A percentile compares a stretch with the other conserved stretches of the same genome.
Evolutionary conservation across 2,113 vertebrate species (phyloP).

Genomic region (Lanius ludovicianus): DNA sequence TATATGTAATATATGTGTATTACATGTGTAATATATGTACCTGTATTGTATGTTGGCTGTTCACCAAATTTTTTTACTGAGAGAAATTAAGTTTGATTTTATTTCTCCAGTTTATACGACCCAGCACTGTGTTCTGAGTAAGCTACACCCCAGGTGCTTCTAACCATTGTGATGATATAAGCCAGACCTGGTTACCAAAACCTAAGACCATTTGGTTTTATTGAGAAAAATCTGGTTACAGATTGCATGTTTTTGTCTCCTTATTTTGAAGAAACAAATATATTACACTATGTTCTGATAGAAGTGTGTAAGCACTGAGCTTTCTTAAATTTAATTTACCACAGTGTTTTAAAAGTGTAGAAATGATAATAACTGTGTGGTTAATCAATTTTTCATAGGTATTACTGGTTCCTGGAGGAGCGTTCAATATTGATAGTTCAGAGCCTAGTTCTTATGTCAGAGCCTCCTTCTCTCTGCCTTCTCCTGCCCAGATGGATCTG

Average conservation of each 20-base stretch:
- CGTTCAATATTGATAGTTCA: conserved; percentile 80
- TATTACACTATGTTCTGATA: neutral
- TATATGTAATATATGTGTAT: neutral
- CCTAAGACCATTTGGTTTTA: neutral
- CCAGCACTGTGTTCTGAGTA: neutral
- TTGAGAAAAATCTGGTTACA: neutral
- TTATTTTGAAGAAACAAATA: neutral
- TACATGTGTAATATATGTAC: neutral
- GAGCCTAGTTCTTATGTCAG: conserved; percentile 84
- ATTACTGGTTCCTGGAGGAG: conserved; percentile 86
- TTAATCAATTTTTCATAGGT: conserved; percentile 74
- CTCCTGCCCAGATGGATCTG: conserved; percentile 87
- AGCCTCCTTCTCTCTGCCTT: conserved; percentile 85
- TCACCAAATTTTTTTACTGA: neutral
- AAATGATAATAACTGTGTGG: neutral
- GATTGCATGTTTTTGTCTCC: neutral
- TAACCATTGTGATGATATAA: neutral
- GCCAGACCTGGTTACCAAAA: neutral
- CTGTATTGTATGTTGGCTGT: neutral
- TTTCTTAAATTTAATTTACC: neutral
- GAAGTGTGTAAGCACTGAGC: neutral
- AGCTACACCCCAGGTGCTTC: neutral
- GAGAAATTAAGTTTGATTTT: neutral
- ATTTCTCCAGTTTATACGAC: neutral
- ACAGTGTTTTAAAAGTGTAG: neutral